These are phyloP conservation scores for Etheostoma nigrum DNA, from an alignment of 2,797 vertebrate species.

Conservation along the genomic window DNA sequence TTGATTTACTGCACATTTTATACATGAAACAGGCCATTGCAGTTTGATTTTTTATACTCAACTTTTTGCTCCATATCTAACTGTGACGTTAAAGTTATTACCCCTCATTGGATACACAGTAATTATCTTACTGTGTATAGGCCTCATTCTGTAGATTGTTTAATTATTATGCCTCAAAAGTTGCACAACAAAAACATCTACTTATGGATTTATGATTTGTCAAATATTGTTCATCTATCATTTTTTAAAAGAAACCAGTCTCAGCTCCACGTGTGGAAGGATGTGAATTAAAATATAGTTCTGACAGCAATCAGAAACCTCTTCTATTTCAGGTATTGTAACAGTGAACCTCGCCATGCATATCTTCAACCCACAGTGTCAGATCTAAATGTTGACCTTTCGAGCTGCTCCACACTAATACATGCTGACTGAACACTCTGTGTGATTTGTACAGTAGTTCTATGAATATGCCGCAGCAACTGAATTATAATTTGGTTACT, in stretches of 20 bases:
- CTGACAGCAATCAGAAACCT: constrained; percentile 17
- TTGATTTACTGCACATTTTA: constrained; percentile 60
- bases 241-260: background rate
- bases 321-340: constrained; percentile 27
- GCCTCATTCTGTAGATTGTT: constrained; percentile 46
- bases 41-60: constrained; percentile 19
- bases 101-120: constrained; percentile 40
- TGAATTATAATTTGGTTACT: constrained; percentile 84
- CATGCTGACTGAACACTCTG: constrained; percentile 58
- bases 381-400: constrained; percentile 74
- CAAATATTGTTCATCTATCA: background rate
- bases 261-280: constrained; percentile 7
- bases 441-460: constrained; percentile 56
- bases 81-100: constrained; percentile 60
- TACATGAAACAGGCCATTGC: background rate
- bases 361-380: constrained; percentile 56
- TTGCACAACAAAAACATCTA: constrained; percentile 3
- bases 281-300: constrained; percentile 19
- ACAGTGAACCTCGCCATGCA: constrained; percentile 42
- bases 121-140: constrained; percentile 55
- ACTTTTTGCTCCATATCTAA: constrained; percentile 27
- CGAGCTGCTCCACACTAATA: constrained; percentile 45
- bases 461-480: constrained; percentile 72
- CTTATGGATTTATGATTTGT: background rate
- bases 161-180: constrained; percentile 37